phyloP scores from a whole-genome alignment of 2,888 invertebrate species.

The Lysandra bellargus region DNA sequence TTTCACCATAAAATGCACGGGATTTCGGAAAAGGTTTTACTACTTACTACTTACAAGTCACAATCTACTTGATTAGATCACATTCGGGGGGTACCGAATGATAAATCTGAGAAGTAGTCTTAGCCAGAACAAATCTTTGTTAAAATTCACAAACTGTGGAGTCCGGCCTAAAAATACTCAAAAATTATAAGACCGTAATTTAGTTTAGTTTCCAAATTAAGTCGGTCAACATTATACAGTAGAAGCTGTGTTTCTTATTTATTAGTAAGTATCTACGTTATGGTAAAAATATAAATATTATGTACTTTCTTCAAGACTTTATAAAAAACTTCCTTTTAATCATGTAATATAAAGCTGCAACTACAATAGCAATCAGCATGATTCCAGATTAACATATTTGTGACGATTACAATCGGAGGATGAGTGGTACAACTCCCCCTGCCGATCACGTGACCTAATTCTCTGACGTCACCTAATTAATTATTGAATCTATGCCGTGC shows the following conservation, averaged over 20 bases:
- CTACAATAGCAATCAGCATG: background rate
- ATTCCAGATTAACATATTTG: background rate
- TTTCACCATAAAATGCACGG: background rate
- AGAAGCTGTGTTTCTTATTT: too few species aligned
- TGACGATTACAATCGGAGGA: background rate
- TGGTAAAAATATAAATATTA: too few species aligned
- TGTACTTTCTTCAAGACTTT: too few species aligned
- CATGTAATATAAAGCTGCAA: too few species aligned
- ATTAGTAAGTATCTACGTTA: too few species aligned
- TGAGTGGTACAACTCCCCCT: background rate
- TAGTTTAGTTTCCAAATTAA: too few species aligned
- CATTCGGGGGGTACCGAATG: background rate
- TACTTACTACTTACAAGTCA: background rate
- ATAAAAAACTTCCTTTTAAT: too few species aligned
- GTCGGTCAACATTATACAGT: too few species aligned
- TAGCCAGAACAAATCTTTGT: background rate
- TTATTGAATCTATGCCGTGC: background rate
- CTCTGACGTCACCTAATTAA: constrained; percentile 2
- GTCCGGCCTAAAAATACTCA: too few species aligned
- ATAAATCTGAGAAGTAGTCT: background rate
- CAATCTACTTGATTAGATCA: background rate
- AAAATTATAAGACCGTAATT: too few species aligned
- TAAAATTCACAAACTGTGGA: too few species aligned
- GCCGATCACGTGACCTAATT: constrained; percentile 7
- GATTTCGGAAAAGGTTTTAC: background rate